These are phyloP conservation scores for Drosophila nr. medialis DNA, from an alignment of 2,888 invertebrate genomes.

Conservation along the genomic window DNA sequence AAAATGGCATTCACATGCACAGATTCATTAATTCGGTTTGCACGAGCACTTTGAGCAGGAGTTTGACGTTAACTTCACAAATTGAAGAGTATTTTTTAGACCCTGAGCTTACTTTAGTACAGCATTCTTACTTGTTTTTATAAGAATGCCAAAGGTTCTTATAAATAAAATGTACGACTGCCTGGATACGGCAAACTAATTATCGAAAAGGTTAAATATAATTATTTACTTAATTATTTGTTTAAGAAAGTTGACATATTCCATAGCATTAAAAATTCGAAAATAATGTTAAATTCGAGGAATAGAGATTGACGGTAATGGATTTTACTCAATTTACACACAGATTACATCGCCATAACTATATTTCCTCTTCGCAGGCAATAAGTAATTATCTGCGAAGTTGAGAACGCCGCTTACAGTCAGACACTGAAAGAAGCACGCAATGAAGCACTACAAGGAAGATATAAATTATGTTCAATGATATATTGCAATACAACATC, in stretches of 20 bases:
- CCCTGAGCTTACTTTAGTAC: no score
- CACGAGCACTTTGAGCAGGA: not conserved
- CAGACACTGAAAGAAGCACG: constrained; percentile 18
- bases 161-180: no score
- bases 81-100: not conserved
- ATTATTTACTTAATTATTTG: not conserved
- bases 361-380: not conserved
- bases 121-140: not conserved
- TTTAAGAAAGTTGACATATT: not conserved
- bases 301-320: not conserved
- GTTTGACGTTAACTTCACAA: not conserved
- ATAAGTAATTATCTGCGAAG: constrained; percentile 33
- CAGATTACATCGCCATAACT: not conserved
- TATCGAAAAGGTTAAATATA: no score
- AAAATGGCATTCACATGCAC: not conserved
- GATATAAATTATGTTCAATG: not conserved
- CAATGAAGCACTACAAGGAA: constrained; percentile 20
- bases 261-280: not conserved
- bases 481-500: not conserved
- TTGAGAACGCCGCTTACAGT: constrained; percentile 37
- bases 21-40: not conserved
- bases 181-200: no score
- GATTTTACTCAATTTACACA: no score
- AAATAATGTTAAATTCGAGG: not conserved
- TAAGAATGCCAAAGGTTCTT: not conserved